phyloP scores from a whole-genome alignment of 1,140 invertebrate species.

The Drosophila bocqueti region DNA sequence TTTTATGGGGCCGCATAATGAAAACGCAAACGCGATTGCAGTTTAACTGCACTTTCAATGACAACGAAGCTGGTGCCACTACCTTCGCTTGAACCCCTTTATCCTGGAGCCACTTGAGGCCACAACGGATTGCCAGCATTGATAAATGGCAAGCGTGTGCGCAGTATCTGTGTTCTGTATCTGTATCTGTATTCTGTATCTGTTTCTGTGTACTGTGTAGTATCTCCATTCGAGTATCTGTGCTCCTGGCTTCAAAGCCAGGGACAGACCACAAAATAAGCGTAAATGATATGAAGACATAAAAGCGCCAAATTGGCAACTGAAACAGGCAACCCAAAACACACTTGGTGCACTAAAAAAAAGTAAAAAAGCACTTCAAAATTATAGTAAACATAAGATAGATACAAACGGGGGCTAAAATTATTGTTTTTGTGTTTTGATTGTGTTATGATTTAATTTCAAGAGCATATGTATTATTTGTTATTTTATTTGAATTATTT shows the following conservation, averaged over 20 bases:
- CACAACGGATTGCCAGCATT: conserved; percentile 57
- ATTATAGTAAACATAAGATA: not conserved
- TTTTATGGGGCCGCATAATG: conserved; percentile 75
- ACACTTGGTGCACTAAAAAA: conserved; percentile 6
- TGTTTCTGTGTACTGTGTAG: not conserved
- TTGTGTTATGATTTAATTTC: too few relatives aligned
- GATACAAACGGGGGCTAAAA: not conserved
- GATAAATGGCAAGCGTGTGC: conserved; percentile 57
- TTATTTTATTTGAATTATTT: too few relatives aligned
- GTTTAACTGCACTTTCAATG: conserved; percentile 79
- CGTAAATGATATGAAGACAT: conserved; percentile 74
- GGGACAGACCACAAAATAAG: conserved; percentile 43
- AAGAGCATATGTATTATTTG: too few relatives aligned
- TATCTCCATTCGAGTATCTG: not conserved
- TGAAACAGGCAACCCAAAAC: conserved; percentile 29
- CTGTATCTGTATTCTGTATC: not conserved
- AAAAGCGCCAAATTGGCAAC: conserved; percentile 59
- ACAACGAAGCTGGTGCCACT: conserved; percentile 24
- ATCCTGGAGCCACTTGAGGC: conserved; percentile 53
- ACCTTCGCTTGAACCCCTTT: not conserved
- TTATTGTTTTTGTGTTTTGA: too few relatives aligned
- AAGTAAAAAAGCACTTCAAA: not conserved
- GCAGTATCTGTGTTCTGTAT: conserved; percentile 27
- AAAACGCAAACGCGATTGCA: conserved; percentile 74
- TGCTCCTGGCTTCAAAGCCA: conserved; percentile 29